Conservation (phyloP, 2,888 invertebrate species). For the Willowsia nigromaculata region DNA sequence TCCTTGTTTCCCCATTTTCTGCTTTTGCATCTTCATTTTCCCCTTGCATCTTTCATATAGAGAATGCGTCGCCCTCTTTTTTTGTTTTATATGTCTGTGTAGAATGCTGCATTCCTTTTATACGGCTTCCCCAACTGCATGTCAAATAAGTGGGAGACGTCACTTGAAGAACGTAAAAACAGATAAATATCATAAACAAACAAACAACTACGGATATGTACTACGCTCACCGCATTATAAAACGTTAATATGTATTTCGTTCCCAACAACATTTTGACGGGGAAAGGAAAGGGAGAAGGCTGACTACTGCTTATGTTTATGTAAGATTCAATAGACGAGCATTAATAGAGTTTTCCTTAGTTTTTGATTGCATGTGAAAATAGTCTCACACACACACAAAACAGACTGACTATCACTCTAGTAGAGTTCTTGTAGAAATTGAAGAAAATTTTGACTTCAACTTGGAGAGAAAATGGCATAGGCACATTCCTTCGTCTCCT, state of each 20-base stretch:
- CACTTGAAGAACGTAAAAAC: constrained; percentile 34
- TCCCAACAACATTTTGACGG: constrained; percentile 44
- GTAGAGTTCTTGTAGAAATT: too few species aligned
- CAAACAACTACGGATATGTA: background rate
- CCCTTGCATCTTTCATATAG: background rate
- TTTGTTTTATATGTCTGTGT: background rate
- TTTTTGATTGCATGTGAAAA: constrained; percentile 1
- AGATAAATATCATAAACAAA: constrained; percentile 44
- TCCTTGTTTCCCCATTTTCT: background rate
- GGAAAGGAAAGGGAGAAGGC: background rate
- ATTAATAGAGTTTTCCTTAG: background rate
- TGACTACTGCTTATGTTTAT: constrained; percentile 19
- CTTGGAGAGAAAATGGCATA: too few species aligned
- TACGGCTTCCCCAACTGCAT: constrained; percentile 28
- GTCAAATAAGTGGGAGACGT: constrained; percentile 37
- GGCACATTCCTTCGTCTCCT: too few species aligned
- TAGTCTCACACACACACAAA: background rate
- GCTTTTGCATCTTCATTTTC: too few species aligned
- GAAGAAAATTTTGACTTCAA: too few species aligned
- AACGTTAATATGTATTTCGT: constrained; percentile 45
- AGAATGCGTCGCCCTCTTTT: background rate
- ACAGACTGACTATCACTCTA: background rate
- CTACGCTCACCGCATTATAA: constrained; percentile 57
- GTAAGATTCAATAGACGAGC: background rate
- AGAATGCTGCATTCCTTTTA: background rate